Evolutionary conservation across 2,797 vertebrate genomes (phyloP).

Genomic region (Danio albolineatus): DNA sequence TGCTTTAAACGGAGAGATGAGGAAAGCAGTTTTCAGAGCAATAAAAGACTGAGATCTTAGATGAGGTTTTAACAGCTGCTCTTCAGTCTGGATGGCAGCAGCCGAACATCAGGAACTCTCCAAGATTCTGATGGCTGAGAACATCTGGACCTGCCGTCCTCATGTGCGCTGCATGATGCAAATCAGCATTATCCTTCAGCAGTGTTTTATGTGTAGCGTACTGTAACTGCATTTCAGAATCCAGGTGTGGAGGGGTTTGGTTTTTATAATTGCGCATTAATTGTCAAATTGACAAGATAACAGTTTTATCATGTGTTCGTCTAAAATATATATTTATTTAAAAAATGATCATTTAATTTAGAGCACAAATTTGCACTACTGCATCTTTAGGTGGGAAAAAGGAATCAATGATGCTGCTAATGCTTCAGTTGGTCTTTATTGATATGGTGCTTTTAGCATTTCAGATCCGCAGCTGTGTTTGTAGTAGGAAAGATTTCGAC

Average conservation of each 20-base stretch:
- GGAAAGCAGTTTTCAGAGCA: constrained; percentile 55
- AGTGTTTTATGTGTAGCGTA: background rate
- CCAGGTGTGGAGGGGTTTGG: background rate
- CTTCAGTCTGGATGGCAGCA: background rate
- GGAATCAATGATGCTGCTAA: constrained; percentile 5
- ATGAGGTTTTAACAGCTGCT: background rate
- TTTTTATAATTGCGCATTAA: background rate
- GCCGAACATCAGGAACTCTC: background rate
- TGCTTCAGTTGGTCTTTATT: constrained; percentile 74
- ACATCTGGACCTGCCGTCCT: background rate
- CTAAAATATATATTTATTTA: background rate
- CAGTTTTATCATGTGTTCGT: background rate
- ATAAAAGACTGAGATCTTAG: constrained; percentile 70
- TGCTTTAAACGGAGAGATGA: constrained; percentile 67
- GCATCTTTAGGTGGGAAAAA: constrained; percentile 5
- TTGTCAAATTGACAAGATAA: background rate
- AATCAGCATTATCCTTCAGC: no score
- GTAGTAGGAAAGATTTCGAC: constrained; percentile 55
- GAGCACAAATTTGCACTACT: background rate
- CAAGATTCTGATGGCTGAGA: background rate
- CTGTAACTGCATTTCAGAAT: background rate
- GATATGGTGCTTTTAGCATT: constrained; percentile 70
- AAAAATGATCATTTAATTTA: background rate
- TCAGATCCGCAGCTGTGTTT: constrained; percentile 58
- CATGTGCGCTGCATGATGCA: no score